Base-by-base conservation (phyloP, 2,888 invertebrate genomes). In the Alloscopus bannaensis region DNA sequence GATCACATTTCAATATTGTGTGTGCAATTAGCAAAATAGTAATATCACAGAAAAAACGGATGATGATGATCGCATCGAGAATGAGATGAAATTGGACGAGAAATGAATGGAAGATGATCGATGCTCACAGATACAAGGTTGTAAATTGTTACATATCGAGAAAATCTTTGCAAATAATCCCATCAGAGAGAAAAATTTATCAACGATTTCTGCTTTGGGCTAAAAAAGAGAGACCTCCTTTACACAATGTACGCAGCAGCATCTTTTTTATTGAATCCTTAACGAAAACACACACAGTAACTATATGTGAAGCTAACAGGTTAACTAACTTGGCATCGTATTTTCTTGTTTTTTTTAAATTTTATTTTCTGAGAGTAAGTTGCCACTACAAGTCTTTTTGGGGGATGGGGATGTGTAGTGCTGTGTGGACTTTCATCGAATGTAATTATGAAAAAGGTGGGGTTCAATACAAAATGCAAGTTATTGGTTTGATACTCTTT, bases 401-500 rank as follows among this genome's bases (percentile, higher is more conserved):
- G 18, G 22, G 24, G 2, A 20, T 22, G 18, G 20, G 42, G 40
- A 24, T 22, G 55, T 26, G 24, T 16, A 22, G 55, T 62, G 60
- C n/a, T 50, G 18, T 28, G 47, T 47, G 50, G 50, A 64, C 50
- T 65, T 66, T 66, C 66, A 52, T 66, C 50, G n/a, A 31, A 52
- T 52, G 52, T 66, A 66, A 66, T 66, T 66, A 66, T 66, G 47
- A 66, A 52, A 66, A 52, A 66, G 66, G 66, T 66, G 66, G 66
- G 40, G 66, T 52, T 52, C 18, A n/a, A 11, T 59, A 28, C 11
- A 59, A 59, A 4, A 59, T 28, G 16, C 4, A 36, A 36, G 36
- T 36, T 36, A 8, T 6, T 36, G 6, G 13, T 6, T 13, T 57
- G 13, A 20, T 57, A 57, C 6, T 28, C 28, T 28, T 59, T 59